Evolutionary conservation across 2,888 invertebrate genomes (phyloP).

Genomic region (Acanthosepion pharaonis): DNA sequence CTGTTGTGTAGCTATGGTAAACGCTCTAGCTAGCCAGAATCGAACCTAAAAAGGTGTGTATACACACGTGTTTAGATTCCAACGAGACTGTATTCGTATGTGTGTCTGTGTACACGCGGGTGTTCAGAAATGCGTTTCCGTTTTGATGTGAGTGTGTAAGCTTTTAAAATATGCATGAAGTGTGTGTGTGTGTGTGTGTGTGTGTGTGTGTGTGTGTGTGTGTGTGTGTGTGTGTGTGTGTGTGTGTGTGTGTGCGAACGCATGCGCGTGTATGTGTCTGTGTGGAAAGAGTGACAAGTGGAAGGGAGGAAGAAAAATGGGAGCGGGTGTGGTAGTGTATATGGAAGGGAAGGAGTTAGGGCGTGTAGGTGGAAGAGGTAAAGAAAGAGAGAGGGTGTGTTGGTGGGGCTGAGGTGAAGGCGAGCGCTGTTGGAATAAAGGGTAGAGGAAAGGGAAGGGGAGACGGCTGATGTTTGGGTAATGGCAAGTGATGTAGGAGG

Average conservation of each 20-base stretch:
- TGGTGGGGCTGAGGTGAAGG: neutral
- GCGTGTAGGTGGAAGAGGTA: neutral
- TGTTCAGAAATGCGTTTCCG: neutral
- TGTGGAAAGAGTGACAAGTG: neutral
- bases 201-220: neutral
- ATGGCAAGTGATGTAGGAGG: neutral
- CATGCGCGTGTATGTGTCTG: neutral
- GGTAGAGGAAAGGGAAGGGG: neutral
- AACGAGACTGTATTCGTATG: neutral
- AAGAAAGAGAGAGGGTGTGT: neutral
- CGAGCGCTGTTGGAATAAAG: neutral
- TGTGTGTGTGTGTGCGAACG: neutral
- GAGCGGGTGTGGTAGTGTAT: neutral
- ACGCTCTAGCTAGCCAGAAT: neutral
- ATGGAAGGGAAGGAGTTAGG: neutral
- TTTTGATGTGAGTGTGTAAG: neutral
- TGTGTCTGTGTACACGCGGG: neutral
- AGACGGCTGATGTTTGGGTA: conserved; percentile 5
- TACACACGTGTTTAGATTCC: neutral
- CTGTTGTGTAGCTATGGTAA: neutral
- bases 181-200: neutral
- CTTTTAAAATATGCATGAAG: neutral
- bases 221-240: neutral
- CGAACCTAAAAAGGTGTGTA: no score
- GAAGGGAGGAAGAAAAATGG: neutral